Evolutionary conservation across 2,888 invertebrate genomes (phyloP), one percentile per base, ranked within the genome.

Genomic region (Microplitis manilae): DNA sequence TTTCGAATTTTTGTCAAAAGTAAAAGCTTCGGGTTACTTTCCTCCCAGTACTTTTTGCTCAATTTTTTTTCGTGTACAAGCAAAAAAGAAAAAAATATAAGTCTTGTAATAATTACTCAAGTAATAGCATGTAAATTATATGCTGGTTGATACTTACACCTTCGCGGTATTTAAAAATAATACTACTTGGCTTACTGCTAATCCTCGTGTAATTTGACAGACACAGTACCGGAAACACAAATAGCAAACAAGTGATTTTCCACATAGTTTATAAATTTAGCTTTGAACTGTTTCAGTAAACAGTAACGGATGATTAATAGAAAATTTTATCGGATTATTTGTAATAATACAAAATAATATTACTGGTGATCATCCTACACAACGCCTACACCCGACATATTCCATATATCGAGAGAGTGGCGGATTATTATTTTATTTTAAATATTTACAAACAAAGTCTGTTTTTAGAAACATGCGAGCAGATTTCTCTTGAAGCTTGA

Each of bases 91-190:
- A 30, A 30, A 30, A 30, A 30, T 30, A 30, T 30, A 2, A 30
- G 30, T 30, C 30, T 76, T 67, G 50, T 2, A 15, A 40, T 64
- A 67, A 65, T 59, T 50, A 41, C 30, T 20, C 38, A 15, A 60
- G 15, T 50, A n/a, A 67, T 61, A 75, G 62, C 4, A 68, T n/a
- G 15, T 72, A 30, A 69, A 8, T 8, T 39, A 62, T 38, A 50
- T 60, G 40, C 38, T 68, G 8, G 64, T 72, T 68, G 74, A 73
- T 81, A 84, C 85, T 69, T 83, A 89, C 89, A 71, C 84, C 84
- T 15, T 86, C 82, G 61, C 81, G 83, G 77, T 88, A 89, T 74
- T 85, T 86, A 76, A 87, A 88, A 20, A 87, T 83, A 69, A 86
- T 83, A 77, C 86, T 83, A 61, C 76, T 81, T 9, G 82, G 82